These are phyloP conservation scores for Thripadectes ignobilis DNA, from an alignment of 2,797 vertebrate species.

Conservation along the genomic window DNA sequence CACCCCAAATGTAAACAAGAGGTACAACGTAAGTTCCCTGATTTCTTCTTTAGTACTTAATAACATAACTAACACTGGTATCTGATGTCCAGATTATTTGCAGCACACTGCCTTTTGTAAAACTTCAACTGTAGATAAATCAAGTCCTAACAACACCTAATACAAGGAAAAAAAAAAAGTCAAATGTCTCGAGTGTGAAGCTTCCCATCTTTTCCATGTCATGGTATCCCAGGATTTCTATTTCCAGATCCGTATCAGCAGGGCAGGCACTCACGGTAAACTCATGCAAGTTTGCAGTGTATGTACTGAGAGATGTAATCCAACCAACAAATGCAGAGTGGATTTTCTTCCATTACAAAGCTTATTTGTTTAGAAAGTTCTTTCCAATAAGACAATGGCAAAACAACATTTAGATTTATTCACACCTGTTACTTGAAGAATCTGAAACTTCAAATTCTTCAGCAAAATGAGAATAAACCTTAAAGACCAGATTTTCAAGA, in stretches of 20 bases:
- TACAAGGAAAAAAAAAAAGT: slow-evolving; percentile 10
- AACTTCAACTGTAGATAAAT: slow-evolving; percentile 28
- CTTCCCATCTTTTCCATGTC: slow-evolving; percentile 31
- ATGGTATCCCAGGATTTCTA: slow-evolving; percentile 24
- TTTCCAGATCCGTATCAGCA: slow-evolving; percentile 44
- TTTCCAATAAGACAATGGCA: slow-evolving; percentile 52
- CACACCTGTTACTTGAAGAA: slow-evolving; percentile 51
- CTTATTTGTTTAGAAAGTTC: slow-evolving; percentile 64
- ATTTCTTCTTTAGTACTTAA: slow-evolving; percentile 60
- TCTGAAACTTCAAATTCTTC: slow-evolving; percentile 64
- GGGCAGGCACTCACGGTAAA: slow-evolving; percentile 74
- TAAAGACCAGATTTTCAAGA: slow-evolving; percentile 50
- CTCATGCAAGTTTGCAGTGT: slow-evolving; percentile 35
- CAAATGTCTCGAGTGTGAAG: slow-evolving; percentile 43
- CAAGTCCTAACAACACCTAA: slow-evolving; percentile 33
- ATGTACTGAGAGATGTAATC: slow-evolving; percentile 25
- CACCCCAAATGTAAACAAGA: slow-evolving; percentile 77
- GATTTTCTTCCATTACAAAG: slow-evolving; percentile 59
- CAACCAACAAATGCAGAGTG: slow-evolving; percentile 15
- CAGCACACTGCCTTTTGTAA: slow-evolving; percentile 19
- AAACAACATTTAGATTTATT: slow-evolving; percentile 50
- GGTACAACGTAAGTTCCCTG: slow-evolving; percentile 64
- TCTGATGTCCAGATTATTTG: slow-evolving; percentile 42
- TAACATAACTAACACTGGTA: slow-evolving; percentile 49
- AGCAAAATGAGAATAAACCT: slow-evolving; percentile 54